These are phyloP conservation scores for Drosophila acutilabella DNA, from an alignment of 2,888 invertebrate genomes.

Conservation along the genomic window DNA sequence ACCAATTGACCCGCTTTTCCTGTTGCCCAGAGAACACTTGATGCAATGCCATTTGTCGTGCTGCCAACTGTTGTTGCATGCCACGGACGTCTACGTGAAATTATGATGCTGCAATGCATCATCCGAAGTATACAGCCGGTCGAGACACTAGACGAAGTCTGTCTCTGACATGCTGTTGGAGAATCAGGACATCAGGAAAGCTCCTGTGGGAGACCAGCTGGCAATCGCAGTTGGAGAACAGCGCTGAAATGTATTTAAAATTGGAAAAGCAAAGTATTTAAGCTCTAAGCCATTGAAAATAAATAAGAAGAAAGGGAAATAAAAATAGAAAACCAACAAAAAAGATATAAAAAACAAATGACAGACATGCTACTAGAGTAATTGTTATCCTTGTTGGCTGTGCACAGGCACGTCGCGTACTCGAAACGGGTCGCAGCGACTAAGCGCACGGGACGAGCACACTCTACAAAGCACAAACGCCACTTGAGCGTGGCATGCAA, in stretches of 20 bases:
- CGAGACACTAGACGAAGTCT: constrained; percentile 37
- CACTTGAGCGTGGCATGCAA: constrained; percentile 62
- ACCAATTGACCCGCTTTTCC: constrained; percentile 39
- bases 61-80: constrained; percentile 52
- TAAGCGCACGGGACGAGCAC: constrained; percentile 34
- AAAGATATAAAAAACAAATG: constrained; percentile 21
- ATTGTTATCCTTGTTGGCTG: constrained; percentile 81
- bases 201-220: not conserved
- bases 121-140: constrained; percentile 64
- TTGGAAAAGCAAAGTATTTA: constrained; percentile 46
- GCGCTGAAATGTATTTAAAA: constrained; percentile 55
- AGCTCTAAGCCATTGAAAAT: constrained; percentile 70
- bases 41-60: constrained; percentile 30
- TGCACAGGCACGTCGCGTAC: constrained; percentile 78
- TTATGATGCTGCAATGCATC: constrained; percentile 77
- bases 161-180: constrained; percentile 57
- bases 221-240: not conserved
- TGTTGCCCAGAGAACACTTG: constrained; percentile 9
- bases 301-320: constrained; percentile 39
- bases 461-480: constrained; percentile 57
- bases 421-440: constrained; percentile 44
- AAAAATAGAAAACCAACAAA: constrained; percentile 2
- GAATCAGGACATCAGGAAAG: not conserved
- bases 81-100: constrained; percentile 74
- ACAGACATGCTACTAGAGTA: constrained; percentile 68